Base-by-base conservation (phyloP, 2,113 vertebrate species). In the Capreolus pygargus region DNA sequence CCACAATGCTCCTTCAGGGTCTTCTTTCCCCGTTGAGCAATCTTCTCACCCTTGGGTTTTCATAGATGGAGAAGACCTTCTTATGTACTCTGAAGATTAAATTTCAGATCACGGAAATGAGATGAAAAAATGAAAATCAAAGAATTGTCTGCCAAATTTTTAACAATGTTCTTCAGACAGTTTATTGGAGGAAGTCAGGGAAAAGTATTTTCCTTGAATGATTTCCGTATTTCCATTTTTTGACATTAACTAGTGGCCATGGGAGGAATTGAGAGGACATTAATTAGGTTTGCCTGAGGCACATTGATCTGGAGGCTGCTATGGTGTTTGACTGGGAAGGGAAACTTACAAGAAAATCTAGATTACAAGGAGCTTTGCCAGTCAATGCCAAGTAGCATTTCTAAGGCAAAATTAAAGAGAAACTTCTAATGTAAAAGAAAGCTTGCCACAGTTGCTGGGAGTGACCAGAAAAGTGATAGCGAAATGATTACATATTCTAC, bases 31-130 rank as follows among this genome's bases (percentile, higher is more conserved):
- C 76, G 6, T 36, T 50, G 50, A 76, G 21, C 15, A 64, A 45
- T 55, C 23, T 10, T 89, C 50, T 67, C 70, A 23, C 30, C 7
- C 10, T n/a, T 86, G 43, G 1, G n/a, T 96, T 95, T 95, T 89
- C 52, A 79, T 4, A 91, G 43, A 67, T 89, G 11, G 64, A 79
- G 67, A 74, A 86, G 58, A 47, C 1, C 78, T 94, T 84, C 36
- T 94, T 97, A 89, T 61, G 14, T 61, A 70, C 19, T 45, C 64
- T 10, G 36, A 97, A 76, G 76, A 86, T 96, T 76, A 88, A 64
- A 91, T 96, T 90, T 95, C 67, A 58, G 50, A 97, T 89, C 36
- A 91, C 78, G 90, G 87, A 92, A 97, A 96, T 95, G 54, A 97
- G 92, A 82, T 61, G 43, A 61, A 83, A 97, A 92, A 55, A 74